A percentile compares a stretch with the other conserved stretches of the same genome.
phyloP scores from a whole-genome alignment of 2,797 vertebrate species.

The Neopelma chrysocephalum region DNA sequence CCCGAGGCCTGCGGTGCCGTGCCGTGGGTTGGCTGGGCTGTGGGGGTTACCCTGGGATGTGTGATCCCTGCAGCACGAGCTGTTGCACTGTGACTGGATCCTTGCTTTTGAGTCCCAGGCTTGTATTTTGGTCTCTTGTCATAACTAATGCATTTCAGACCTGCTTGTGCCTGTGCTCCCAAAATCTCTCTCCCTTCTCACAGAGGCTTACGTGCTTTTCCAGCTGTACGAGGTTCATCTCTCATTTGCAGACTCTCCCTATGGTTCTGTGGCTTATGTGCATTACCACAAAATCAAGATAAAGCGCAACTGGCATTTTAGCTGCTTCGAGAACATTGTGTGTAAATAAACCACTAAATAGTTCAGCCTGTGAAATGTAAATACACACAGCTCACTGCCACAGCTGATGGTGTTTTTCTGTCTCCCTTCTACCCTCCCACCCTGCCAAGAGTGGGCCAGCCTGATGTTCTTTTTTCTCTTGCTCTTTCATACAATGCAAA shows the following conservation, averaged over 20 bases:
- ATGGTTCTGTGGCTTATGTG: not conserved
- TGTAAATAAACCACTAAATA: conserved; percentile 65
- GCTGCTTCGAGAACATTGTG: conserved; percentile 53
- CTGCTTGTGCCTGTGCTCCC: not conserved
- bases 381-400: conserved; percentile 26
- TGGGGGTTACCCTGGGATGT: not conserved
- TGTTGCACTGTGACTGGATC: not conserved
- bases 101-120: not conserved
- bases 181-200: not conserved
- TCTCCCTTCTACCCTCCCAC: conserved; percentile 52
- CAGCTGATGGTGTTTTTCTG: conserved; percentile 61
- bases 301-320: conserved; percentile 58
- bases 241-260: not conserved
- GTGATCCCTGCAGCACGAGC: not conserved
- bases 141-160: not conserved
- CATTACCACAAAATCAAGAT: conserved; percentile 24
- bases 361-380: conserved; percentile 60
- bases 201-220: not conserved
- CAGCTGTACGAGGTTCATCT: not conserved
- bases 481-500: conserved; percentile 49
- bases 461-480: conserved; percentile 22
- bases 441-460: conserved; percentile 48
- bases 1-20: not conserved
- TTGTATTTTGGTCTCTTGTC: conserved; percentile 21
- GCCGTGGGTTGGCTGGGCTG: not conserved